These are phyloP conservation scores for Noturus placidus DNA, from an alignment of 2,113 vertebrate genomes.

Conservation along the genomic window DNA sequence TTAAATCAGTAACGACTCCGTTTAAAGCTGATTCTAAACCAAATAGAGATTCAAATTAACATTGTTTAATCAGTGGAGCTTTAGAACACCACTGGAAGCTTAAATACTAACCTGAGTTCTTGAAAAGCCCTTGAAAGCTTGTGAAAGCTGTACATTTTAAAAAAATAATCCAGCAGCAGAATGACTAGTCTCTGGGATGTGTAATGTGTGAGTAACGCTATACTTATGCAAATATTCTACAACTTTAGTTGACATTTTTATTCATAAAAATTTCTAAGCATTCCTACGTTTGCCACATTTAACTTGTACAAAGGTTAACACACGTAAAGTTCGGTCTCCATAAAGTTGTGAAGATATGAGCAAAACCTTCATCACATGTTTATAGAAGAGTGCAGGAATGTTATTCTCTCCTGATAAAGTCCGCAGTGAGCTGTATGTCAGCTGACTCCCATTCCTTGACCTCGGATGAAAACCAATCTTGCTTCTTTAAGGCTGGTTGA, in stretches of 20 bases:
- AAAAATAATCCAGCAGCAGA: neutral
- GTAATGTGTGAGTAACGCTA: neutral
- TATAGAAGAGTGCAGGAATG: neutral
- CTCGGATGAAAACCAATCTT: constrained; percentile 2
- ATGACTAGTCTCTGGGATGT: neutral
- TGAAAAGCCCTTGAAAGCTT: neutral
- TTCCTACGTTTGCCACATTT: neutral
- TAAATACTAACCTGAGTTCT: neutral
- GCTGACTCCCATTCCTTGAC: neutral
- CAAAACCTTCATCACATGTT: neutral
- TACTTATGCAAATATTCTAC: too few species aligned
- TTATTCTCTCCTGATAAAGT: neutral
- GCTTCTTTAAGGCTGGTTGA: neutral
- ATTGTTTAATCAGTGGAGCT: neutral
- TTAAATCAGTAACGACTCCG: neutral
- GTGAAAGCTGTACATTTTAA: neutral
- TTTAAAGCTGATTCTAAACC: neutral
- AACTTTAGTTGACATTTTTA: neutral
- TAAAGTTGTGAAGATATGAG: neutral
- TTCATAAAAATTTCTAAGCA: neutral
- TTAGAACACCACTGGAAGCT: neutral
- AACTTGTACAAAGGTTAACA: neutral
- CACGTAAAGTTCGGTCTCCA: neutral
- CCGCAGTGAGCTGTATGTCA: neutral
- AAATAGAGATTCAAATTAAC: neutral